These are phyloP conservation scores for Acipenser oxyrinchus DNA, from an alignment of 2,797 vertebrate species.

Conservation along the genomic window DNA sequence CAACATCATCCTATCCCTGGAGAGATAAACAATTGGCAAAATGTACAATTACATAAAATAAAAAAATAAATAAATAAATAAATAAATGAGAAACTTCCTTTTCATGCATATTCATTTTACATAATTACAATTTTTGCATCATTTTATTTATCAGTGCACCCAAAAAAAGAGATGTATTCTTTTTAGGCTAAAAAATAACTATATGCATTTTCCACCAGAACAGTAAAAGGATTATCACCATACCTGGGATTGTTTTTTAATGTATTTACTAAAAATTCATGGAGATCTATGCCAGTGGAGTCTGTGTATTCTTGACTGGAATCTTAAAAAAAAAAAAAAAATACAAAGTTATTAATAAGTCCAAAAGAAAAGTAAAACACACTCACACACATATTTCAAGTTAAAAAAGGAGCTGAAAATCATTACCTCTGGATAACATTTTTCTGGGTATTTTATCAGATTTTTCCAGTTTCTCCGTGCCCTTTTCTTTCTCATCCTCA, in stretches of 20 bases:
- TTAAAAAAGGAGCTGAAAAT: slow-evolving; percentile 24
- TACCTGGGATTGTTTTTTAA: slow-evolving; percentile 98
- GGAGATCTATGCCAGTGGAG: slow-evolving; percentile 97
- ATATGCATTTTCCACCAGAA: too few species aligned
- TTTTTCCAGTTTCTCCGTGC: slow-evolving; percentile 39
- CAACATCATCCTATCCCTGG: slow-evolving; percentile 97
- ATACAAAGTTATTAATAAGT: neutral
- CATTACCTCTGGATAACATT: slow-evolving; percentile 79
- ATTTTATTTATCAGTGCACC: too few species aligned
- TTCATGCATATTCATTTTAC: too few species aligned
- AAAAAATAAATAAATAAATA: slow-evolving; percentile 25
- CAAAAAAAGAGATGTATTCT: too few species aligned
- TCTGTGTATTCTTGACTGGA: slow-evolving; percentile 98
- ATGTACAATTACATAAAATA: slow-evolving; percentile 8
- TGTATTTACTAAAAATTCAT: slow-evolving; percentile 97
- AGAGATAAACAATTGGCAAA: neutral
- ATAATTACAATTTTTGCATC: too few species aligned
- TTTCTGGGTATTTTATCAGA: slow-evolving; percentile 70
- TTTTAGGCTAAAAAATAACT: too few species aligned
- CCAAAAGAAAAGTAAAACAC: too few species aligned
- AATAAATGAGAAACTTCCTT: too few species aligned
- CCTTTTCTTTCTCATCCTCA: slow-evolving; percentile 70
- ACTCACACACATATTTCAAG: too few species aligned
- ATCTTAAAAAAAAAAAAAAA: slow-evolving; percentile 59
- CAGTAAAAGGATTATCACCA: slow-evolving; percentile 29